phyloP scores from a whole-genome alignment of 2,113 vertebrate genomes.

The Corvus cornix region DNA sequence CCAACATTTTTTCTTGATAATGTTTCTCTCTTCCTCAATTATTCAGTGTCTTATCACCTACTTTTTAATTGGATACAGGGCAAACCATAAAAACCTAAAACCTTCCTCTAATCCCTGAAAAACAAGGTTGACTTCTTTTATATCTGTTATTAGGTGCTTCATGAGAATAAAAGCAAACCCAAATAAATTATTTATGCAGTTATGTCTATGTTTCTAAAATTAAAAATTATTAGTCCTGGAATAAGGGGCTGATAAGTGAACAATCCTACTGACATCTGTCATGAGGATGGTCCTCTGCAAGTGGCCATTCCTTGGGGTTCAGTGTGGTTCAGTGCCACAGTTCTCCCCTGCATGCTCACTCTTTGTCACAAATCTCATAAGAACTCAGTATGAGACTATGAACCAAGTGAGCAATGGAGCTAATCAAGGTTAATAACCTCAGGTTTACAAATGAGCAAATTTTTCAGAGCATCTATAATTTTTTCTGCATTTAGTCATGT shows the following conservation, averaged over 20 bases:
- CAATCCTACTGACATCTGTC: neutral
- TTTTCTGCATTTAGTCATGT: slow-evolving; percentile 7
- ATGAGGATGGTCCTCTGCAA: neutral
- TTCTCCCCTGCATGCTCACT: neutral
- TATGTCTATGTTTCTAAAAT: neutral
- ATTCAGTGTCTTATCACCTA: neutral
- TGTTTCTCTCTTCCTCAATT: neutral
- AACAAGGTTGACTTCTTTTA: neutral
- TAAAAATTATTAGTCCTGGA: neutral
- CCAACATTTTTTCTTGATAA: neutral
- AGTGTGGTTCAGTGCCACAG: neutral
- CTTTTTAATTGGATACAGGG: neutral
- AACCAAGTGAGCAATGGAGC: neutral
- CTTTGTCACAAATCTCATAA: neutral
- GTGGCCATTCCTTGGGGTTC: neutral
- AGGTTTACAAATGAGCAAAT: slow-evolving; percentile 29
- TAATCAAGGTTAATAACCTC: slow-evolving; percentile 4
- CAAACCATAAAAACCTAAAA: neutral
- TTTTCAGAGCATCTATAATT: neutral
- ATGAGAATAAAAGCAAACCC: neutral
- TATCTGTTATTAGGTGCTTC: neutral
- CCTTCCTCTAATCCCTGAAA: neutral
- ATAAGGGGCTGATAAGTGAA: neutral
- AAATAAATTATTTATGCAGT: neutral
- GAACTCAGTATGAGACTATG: neutral